These are phyloP conservation scores for Illadopsis cleaveri DNA, from an alignment of 2,113 vertebrate species.

Conservation along the genomic window DNA sequence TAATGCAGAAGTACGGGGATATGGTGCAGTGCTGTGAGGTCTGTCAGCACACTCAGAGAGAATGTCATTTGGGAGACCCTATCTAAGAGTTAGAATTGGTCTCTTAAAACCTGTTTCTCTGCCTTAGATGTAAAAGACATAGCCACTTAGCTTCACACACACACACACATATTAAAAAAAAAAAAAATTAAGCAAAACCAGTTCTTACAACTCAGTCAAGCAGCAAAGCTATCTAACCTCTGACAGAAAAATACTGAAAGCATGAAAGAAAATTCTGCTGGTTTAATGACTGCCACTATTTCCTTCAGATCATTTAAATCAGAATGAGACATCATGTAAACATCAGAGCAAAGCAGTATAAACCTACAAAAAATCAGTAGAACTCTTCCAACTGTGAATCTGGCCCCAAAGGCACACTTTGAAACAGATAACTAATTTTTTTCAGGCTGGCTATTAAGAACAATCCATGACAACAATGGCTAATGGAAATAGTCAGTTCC, in stretches of 20 bases:
- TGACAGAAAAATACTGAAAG: conserved; percentile 14
- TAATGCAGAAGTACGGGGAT: background rate
- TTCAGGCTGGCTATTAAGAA: conserved; percentile 10
- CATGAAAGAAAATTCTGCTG: background rate
- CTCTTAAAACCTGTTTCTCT: background rate
- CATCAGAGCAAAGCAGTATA: background rate
- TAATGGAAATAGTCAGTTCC: conserved; percentile 5
- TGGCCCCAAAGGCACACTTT: conserved; percentile 1
- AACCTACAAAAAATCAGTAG: background rate
- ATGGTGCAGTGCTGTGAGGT: background rate
- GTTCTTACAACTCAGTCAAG: background rate
- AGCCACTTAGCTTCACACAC: background rate
- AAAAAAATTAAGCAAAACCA: background rate
- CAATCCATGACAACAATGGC: background rate
- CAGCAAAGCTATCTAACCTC: background rate
- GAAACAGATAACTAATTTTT: background rate
- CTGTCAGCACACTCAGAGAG: background rate
- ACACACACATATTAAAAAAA: no score
- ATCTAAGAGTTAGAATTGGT: background rate
- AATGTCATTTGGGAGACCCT: background rate
- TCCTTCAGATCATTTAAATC: conserved; percentile 32
- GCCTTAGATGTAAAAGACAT: background rate
- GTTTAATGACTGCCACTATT: background rate
- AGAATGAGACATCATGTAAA: conserved; percentile 22
- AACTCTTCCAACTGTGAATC: background rate